A percentile compares a stretch with the other conserved stretches of the same genome.
These are phyloP conservation scores for Sarcophaga caerulescens DNA, from an alignment of 2,888 invertebrate species.

Conservation along the genomic window DNA sequence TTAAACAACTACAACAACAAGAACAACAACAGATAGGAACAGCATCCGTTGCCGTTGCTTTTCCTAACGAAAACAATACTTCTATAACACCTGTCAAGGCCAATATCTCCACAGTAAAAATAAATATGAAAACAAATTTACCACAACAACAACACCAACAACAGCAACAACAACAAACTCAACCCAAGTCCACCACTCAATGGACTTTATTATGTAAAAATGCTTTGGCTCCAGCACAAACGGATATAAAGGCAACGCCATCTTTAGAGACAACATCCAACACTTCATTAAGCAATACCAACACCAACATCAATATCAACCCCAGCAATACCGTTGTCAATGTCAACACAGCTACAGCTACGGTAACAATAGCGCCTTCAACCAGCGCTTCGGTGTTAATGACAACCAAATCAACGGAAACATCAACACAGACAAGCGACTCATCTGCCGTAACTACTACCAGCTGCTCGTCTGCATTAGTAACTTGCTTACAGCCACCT, in stretches of 20 bases:
- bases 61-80: not conserved
- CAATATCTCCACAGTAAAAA: slow-evolving; percentile 69
- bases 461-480: too few species aligned
- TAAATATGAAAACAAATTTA: slow-evolving; percentile 70
- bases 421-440: slow-evolving; percentile 7
- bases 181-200: slow-evolving; percentile 67
- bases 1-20: slow-evolving; percentile 18
- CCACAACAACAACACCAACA: slow-evolving; percentile 8
- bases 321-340: slow-evolving; percentile 54
- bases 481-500: slow-evolving; percentile 12
- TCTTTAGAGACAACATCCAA: not conserved
- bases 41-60: not conserved
- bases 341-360: slow-evolving; percentile 46
- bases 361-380: not conserved
- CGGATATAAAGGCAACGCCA: not conserved
- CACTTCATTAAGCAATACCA: slow-evolving; percentile 1
- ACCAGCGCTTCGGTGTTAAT: not conserved
- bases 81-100: slow-evolving; percentile 30
- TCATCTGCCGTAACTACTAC: slow-evolving; percentile 2
- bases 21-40: not conserved
- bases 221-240: slow-evolving; percentile 54
- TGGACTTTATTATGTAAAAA: slow-evolving; percentile 76
- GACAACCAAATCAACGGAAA: slow-evolving; percentile 36
- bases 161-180: slow-evolving; percentile 12
- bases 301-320: slow-evolving; percentile 1